A percentile compares a stretch with the other conserved stretches of the same genome.
phyloP scores from a whole-genome alignment of 2,113 vertebrate species.

The Urocynchramus pylzowi region DNA sequence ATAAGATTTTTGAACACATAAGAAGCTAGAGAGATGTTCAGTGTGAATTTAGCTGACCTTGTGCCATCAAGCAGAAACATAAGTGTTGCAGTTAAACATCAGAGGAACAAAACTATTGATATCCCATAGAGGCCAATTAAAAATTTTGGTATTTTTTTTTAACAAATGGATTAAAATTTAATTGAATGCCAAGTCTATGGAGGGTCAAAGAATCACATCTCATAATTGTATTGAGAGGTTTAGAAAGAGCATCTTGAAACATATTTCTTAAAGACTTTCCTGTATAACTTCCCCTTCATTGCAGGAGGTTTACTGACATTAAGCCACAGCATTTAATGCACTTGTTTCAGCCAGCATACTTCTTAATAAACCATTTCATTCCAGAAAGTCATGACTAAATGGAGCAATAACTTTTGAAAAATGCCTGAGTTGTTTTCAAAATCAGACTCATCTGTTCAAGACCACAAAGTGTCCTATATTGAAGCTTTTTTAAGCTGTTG shows the following conservation, averaged over 20 bases:
- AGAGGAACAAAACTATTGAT: not conserved
- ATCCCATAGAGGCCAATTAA: not conserved
- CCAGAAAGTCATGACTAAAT: not conserved
- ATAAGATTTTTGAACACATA: not conserved
- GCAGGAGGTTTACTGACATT: not conserved
- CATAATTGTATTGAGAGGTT: not conserved
- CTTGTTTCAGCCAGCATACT: not conserved
- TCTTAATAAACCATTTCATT: not conserved
- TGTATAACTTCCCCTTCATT: not conserved
- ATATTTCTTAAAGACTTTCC: not conserved
- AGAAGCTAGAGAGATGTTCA: not conserved
- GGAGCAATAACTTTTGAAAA: not conserved
- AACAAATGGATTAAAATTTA: not conserved
- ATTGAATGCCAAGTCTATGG: not conserved
- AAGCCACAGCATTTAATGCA: not conserved
- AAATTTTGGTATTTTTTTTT: not conserved
- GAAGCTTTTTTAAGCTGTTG: not conserved
- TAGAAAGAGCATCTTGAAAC: not conserved
- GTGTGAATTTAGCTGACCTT: not conserved
- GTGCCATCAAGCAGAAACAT: not conserved
- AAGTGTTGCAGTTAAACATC: not conserved
- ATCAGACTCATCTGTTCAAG: not conserved
- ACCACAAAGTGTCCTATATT: not conserved
- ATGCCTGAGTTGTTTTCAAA: fast-evolving
- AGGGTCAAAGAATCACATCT: not conserved